A percentile compares a stretch with the other conserved stretches of the same genome.
phyloP scores from a whole-genome alignment of 2,797 vertebrate genomes.

The Triplophysa bombifrons region DNA sequence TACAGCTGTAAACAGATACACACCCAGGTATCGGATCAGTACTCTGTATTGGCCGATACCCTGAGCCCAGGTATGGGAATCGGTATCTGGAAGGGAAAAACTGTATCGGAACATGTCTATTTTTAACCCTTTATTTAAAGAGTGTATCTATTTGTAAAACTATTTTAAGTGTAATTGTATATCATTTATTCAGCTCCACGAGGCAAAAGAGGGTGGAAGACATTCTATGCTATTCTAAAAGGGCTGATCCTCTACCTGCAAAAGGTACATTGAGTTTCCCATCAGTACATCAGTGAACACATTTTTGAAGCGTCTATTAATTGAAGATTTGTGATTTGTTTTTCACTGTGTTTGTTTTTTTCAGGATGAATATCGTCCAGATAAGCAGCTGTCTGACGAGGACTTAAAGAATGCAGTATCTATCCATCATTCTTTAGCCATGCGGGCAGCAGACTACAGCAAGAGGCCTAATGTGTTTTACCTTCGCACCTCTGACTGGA shows the following conservation, averaged over 20 bases:
- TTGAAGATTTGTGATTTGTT: background rate
- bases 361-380: constrained; percentile 90
- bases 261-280: constrained; percentile 79
- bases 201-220: constrained; percentile 93
- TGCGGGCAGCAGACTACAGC: constrained; percentile 90
- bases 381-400: constrained; percentile 86
- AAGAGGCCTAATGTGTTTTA: constrained; percentile 97
- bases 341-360: constrained; percentile 49
- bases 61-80: too few relatives aligned
- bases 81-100: too few relatives aligned
- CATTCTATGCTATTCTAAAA: constrained; percentile 91
- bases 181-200: constrained; percentile 80
- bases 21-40: too few relatives aligned
- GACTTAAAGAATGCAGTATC: constrained; percentile 95
- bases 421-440: constrained; percentile 92
- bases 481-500: constrained; percentile 96
- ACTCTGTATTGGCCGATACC: too few relatives aligned
- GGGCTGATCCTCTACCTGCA: constrained; percentile 96
- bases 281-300: background rate
- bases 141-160: background rate
- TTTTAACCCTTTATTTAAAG: too few relatives aligned
- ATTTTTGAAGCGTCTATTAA: background rate
- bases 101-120: too few relatives aligned
- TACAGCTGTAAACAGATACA: too few relatives aligned
- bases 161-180: constrained; percentile 2